Base-by-base conservation (phyloP, 2,888 invertebrate species). In the Dicranocentrus wangi region DNA sequence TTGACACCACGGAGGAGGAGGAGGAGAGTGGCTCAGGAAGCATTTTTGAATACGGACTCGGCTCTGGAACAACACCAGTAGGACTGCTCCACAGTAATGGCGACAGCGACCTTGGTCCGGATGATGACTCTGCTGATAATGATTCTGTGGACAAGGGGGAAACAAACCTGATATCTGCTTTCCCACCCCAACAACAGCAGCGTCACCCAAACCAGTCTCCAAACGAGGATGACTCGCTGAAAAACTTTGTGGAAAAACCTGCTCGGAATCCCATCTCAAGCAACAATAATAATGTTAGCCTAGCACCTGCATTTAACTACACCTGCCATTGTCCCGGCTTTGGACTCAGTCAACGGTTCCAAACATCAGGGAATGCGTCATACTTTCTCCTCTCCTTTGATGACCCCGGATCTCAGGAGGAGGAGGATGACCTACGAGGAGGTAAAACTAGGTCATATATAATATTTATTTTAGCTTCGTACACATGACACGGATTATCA, bases 241-340 rank as follows among this genome's bases (percentile, higher is more conserved):
- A 47, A 8, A 55, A 55, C 15, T 15, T 55, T 19, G 55, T 55
- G 28, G 39, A 21, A 21, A 42, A 42, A 17, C n/a, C n/a, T n/a
- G n/a, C n/a, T n/a, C n/a, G n/a, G n/a, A n/a, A n/a, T n/a, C n/a
- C n/a, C n/a, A n/a, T n/a, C n/a, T n/a, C n/a, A n/a, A n/a, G n/a
- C n/a, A n/a, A n/a, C n/a, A n/a, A n/a, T n/a, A n/a, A n/a, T n/a
- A n/a, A n/a, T n/a, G n/a, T n/a, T n/a, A n/a, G n/a, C n/a, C n/a
- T 21, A 39, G 19, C 63, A 39, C 1, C 7, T 19, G 19, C 51
- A 7, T 51, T 15, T 13, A 39, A 39, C 13, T 39, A 21, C 43
- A 70, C 25, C 8, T 80, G 80, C 32, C 21, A 27, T n/a, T 80
- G 80, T 32, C 69, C 73, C n/a, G 43, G 55, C 13, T 73, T 80